Evolutionary conservation across 1,140 invertebrate genomes (phyloP), one percentile per base, ranked within the genome.

Genomic region (Ooceraea biroi): DNA sequence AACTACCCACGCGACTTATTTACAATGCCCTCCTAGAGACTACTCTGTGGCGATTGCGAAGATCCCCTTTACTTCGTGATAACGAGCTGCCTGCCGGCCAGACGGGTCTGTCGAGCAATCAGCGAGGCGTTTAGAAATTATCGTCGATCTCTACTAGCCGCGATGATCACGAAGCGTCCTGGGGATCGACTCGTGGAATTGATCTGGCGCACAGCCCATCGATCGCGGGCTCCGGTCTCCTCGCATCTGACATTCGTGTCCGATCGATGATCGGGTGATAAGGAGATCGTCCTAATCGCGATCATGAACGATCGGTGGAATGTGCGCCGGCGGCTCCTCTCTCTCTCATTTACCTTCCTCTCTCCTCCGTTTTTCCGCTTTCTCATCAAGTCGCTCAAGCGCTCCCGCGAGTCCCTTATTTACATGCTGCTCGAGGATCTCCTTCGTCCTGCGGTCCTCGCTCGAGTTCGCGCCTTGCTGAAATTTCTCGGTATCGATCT

Each of bases 1-100:
- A 87, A 91, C 89, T 91, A 89, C 88, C 84, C 76, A 52, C 88
- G 58, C 88, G 86, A 50, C 83, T 90, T 92, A 92, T 92, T 78
- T 92, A 92, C 91, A 92, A 89, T 86, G 89, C 88, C 90, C 87
- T 85, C 60, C 88, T 77, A 44, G 78, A 87, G 89, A 90, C 88
- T 82, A 86, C 48, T 88, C 76, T 72, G 88, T 36, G 36, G 36
- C 36, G 36, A 36, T 36, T 36, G 88, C 85, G 82, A 78, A 69
- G 41, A 76, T 50, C 61, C 71, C 74, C 80, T 73, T 66, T 27
- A 27, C 58, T 63, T 25, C 73, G 41, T 22, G 71, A 69, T 66
- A 72, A 73, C 82, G 48, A 48, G 83, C 19, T 17, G 74, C 17
- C 61, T 65, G 22, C 17, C 57, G 48, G 48, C n/a, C n/a, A n/a